These are phyloP conservation scores for Pedionomus torquatus DNA, from an alignment of 2,113 vertebrate species.

Conservation along the genomic window DNA sequence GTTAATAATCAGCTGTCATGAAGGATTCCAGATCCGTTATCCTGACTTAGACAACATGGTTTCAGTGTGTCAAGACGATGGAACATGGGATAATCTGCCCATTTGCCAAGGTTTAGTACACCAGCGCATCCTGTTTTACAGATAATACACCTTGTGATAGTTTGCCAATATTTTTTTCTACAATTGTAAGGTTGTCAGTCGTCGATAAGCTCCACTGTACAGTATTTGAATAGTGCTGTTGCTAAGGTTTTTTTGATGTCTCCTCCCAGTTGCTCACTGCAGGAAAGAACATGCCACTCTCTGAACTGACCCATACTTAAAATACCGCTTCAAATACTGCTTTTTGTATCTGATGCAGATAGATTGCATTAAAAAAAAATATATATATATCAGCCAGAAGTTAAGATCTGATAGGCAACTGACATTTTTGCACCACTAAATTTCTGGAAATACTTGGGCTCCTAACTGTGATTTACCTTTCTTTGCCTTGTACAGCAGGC, in stretches of 20 bases:
- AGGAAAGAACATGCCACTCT: not conserved
- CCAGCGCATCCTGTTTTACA: not conserved
- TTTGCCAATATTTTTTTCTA: not conserved
- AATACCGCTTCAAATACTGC: not conserved
- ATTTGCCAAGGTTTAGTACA: constrained; percentile 83
- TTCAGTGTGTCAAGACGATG: constrained; percentile 81
- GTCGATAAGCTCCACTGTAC: not conserved
- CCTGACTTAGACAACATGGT: constrained; percentile 83
- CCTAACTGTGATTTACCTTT: not conserved
- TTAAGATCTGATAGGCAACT: not conserved
- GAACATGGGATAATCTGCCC: constrained; percentile 85
- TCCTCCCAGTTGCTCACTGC: not conserved
- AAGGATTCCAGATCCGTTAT: constrained; percentile 85
- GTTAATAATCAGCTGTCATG: constrained; percentile 82
- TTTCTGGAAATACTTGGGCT: not conserved
- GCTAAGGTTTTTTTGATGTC: not conserved
- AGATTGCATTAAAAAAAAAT: not conserved
- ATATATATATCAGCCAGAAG: not conserved
- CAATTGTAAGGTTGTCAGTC: not conserved
- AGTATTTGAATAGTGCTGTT: not conserved
- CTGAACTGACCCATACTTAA: not conserved
- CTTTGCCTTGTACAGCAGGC: not conserved
- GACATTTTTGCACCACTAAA: not conserved
- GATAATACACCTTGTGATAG: not conserved
- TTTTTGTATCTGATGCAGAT: not conserved